phyloP scores from a whole-genome alignment of 2,888 invertebrate genomes.

The Macrosiphum euphorbiae region DNA sequence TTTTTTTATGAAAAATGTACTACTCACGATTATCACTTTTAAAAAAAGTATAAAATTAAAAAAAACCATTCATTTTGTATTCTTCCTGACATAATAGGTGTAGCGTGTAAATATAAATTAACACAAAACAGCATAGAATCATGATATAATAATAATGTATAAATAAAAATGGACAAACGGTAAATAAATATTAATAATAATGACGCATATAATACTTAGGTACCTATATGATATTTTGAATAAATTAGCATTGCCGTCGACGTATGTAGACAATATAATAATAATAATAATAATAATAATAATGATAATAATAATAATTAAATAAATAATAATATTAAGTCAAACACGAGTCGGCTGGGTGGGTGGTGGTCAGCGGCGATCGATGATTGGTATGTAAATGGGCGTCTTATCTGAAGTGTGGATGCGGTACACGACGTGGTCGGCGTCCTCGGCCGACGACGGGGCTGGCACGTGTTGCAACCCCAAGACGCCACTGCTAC shows the following conservation, averaged over 20 bases:
- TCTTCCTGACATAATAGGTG: too few species aligned
- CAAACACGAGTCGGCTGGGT: background rate
- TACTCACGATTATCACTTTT: too few species aligned
- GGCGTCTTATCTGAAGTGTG: conserved; percentile 59
- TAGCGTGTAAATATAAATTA: too few species aligned
- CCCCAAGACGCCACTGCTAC: background rate
- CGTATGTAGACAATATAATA: background rate
- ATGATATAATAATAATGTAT: background rate
- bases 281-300: background rate
- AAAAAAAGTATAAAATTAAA: too few species aligned
- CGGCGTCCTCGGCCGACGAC: conserved; percentile 26
- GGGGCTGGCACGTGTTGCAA: background rate
- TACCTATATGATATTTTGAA: background rate
- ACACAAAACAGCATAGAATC: background rate
- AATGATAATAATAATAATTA: background rate
- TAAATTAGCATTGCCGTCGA: background rate
- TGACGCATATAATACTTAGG: background rate
- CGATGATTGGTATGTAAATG: conserved; percentile 64
- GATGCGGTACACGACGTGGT: conserved; percentile 61
- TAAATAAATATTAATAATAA: background rate
- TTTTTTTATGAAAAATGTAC: too few species aligned
- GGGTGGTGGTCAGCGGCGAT: background rate
- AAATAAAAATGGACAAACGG: background rate
- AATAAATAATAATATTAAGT: background rate
- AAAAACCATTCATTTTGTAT: too few species aligned